These are phyloP conservation scores for Nomada ruficornis DNA, from an alignment of 2,888 invertebrate genomes.

Conservation along the genomic window DNA sequence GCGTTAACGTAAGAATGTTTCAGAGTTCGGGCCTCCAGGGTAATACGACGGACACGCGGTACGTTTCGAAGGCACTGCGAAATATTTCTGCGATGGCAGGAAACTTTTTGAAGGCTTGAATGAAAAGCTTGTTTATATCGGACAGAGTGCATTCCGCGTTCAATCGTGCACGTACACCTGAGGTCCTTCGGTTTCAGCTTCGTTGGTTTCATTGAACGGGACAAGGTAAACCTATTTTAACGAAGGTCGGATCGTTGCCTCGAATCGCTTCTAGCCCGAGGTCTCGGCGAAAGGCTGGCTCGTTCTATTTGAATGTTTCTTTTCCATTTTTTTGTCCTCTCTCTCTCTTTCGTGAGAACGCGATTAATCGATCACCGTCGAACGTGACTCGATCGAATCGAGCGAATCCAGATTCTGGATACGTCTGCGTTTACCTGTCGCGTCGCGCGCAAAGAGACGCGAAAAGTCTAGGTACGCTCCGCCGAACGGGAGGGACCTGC, in stretches of 20 bases:
- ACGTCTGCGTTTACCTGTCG: not conserved
- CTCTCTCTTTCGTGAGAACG: not conserved
- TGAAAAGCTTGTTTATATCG: no score
- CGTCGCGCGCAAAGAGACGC: not conserved
- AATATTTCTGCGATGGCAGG: no score
- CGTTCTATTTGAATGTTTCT: slow-evolving; percentile 45
- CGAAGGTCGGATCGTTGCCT: slow-evolving; percentile 55
- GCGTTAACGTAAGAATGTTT: not conserved
- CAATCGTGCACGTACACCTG: not conserved
- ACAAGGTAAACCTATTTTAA: slow-evolving; percentile 50
- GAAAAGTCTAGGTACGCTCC: slow-evolving; percentile 28
- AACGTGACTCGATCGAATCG: slow-evolving; percentile 37
- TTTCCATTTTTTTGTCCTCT: no score
- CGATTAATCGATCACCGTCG: slow-evolving; percentile 52
- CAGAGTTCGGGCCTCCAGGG: not conserved
- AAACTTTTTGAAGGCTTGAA: no score
- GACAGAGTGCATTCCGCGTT: not conserved
- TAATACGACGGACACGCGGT: not conserved
- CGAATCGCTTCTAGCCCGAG: slow-evolving; percentile 51
- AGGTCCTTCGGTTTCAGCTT: slow-evolving; percentile 42
- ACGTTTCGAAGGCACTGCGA: no score
- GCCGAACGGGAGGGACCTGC: slow-evolving; percentile 5
- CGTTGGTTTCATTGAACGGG: slow-evolving; percentile 49
- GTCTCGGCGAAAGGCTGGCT: slow-evolving; percentile 50
- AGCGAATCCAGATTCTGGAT: not conserved